Percentiles rank a stretch among this genome's conserved stretches.
Evolutionary conservation across 2,888 invertebrate species (phyloP).

Genomic region (Ellobium chinense): DNA sequence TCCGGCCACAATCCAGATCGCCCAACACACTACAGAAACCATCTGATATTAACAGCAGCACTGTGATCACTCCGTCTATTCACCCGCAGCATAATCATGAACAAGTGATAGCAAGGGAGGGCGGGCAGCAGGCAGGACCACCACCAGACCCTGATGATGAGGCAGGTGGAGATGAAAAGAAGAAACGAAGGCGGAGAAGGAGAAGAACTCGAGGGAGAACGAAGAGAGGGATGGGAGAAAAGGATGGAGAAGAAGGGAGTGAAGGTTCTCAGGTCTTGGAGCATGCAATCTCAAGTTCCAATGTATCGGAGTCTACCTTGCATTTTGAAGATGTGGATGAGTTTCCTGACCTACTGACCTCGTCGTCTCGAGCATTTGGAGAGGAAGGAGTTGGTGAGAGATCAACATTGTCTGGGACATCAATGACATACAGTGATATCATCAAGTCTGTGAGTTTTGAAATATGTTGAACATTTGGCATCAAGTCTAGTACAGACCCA

Average conservation of each 20-base stretch:
- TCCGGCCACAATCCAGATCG: no score
- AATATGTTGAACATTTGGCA: no score
- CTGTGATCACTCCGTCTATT: not conserved
- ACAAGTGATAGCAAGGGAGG: not conserved
- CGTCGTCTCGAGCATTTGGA: slow-evolving; percentile 22
- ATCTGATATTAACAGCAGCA: not conserved
- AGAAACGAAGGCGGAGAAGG: slow-evolving; percentile 50
- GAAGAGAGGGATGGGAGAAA: slow-evolving; percentile 35
- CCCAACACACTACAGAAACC: no score
- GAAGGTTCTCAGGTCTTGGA: slow-evolving; percentile 48
- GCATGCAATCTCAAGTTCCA: slow-evolving; percentile 48
- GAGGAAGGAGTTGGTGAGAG: slow-evolving; percentile 46
- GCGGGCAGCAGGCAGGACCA: not conserved
- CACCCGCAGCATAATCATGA: not conserved
- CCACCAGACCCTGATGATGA: not conserved
- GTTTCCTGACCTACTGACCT: slow-evolving; percentile 68
- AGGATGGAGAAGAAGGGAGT: slow-evolving; percentile 46
- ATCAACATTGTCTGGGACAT: slow-evolving; percentile 42
- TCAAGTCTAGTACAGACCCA: no score
- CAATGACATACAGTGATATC: slow-evolving; percentile 71
- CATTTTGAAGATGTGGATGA: slow-evolving; percentile 76
- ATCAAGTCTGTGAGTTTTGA: slow-evolving; percentile 62
- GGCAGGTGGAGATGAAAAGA: slow-evolving; percentile 38
- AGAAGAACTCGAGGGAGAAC: slow-evolving; percentile 44
- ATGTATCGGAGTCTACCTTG: slow-evolving; percentile 52